Conservation (phyloP, 2,888 invertebrate genomes). For the Hyles lineata region DNA sequence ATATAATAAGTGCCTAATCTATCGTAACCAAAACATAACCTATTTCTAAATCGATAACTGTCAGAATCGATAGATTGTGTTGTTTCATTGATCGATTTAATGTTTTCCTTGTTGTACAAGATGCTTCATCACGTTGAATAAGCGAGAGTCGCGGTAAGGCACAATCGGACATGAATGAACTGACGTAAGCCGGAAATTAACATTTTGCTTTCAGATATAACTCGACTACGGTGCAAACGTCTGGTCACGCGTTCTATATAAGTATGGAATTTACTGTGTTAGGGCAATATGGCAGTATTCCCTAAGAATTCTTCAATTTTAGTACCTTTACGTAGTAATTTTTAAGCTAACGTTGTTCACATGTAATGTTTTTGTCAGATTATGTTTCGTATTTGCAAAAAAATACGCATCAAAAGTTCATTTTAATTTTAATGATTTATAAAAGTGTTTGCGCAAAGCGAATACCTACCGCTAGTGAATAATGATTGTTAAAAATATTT, state of each 20-base stretch:
- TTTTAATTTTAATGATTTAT: not conserved
- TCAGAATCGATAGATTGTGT: not conserved
- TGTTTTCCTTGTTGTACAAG: slow-evolving; percentile 34
- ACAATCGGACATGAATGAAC: slow-evolving; percentile 39
- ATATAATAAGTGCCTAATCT: not conserved
- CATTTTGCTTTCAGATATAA: slow-evolving; percentile 59
- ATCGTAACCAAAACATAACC: not conserved
- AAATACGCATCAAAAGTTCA: not conserved
- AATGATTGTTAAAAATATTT: not conserved
- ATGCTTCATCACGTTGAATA: slow-evolving; percentile 40
- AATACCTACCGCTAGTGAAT: not conserved
- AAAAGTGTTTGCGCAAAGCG: not conserved
- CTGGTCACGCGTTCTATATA: not conserved
- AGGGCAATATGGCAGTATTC: not conserved
- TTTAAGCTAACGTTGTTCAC: not conserved
- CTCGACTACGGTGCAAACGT: slow-evolving; percentile 13
- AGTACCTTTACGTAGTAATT: too few relatives aligned
- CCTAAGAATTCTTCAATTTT: too few relatives aligned
- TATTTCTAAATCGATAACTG: not conserved
- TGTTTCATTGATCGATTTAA: slow-evolving; percentile 31
- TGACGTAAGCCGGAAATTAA: slow-evolving; percentile 65
- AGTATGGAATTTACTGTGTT: too few relatives aligned
- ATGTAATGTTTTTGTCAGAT: not conserved
- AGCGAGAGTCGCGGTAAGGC: slow-evolving; percentile 20
- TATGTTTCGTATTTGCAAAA: not conserved